A percentile compares a stretch with the other conserved stretches of the same genome.
These are phyloP conservation scores for Mimachlamys varia DNA, from an alignment of 2,888 invertebrate genomes.

Conservation along the genomic window DNA sequence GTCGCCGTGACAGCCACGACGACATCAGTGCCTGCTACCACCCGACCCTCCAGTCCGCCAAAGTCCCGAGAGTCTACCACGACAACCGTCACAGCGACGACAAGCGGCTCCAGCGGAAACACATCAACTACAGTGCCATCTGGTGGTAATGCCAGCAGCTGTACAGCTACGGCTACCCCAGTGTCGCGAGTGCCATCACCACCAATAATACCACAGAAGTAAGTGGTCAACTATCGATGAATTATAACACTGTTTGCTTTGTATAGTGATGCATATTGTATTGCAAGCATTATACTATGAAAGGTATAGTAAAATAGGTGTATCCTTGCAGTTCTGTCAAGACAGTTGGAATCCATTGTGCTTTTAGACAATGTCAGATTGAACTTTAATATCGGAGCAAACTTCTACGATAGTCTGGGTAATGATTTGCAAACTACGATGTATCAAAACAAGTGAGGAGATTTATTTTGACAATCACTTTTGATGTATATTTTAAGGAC, in stretches of 20 bases:
- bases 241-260: not conserved
- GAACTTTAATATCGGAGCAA: no score
- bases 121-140: constrained; percentile 45
- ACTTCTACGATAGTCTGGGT: no score
- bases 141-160: constrained; percentile 17
- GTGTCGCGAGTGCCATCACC: constrained; percentile 51
- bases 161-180: constrained; percentile 47
- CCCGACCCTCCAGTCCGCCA: constrained; percentile 45
- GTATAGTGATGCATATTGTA: no score
- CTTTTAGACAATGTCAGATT: no score
- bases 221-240: not conserved
- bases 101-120: constrained; percentile 47
- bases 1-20: constrained; percentile 42
- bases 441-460: no score
- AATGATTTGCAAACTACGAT: no score
- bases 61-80: constrained; percentile 43
- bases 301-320: no score
- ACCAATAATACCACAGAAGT: constrained; percentile 40
- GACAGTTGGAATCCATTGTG: no score
- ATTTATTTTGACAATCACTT: no score
- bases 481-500: no score
- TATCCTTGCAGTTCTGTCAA: no score
- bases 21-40: constrained; percentile 38
- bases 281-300: no score
- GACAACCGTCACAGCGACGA: constrained; percentile 45